Evolutionary conservation across 2,888 invertebrate genomes (phyloP).

Genomic region (Tipula unca): DNA sequence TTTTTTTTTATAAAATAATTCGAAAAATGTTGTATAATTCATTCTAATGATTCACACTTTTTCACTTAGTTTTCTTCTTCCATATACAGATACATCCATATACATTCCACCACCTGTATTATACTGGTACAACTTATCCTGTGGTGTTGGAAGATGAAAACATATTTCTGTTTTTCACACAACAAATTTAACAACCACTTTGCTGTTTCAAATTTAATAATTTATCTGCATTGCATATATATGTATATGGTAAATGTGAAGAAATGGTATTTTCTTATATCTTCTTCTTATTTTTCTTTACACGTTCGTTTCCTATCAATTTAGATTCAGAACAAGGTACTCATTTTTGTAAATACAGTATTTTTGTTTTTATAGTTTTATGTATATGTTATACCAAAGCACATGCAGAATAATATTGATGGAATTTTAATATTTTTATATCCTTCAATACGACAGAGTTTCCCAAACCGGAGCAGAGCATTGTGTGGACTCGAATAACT

Average conservation of each 20-base stretch:
- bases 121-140: neutral
- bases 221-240: neutral
- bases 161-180: neutral
- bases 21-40: neutral
- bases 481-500: too few species aligned
- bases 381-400: too few species aligned
- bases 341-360: neutral
- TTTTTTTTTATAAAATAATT: neutral
- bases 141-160: neutral
- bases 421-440: too few species aligned
- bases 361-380: too few species aligned
- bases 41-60: neutral
- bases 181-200: neutral
- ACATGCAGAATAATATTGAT: too few species aligned
- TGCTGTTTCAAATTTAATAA: neutral
- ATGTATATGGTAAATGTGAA: neutral
- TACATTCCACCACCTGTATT: neutral
- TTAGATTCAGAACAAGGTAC: neutral
- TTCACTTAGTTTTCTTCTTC: neutral
- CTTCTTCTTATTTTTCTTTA: neutral
- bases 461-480: too few species aligned
- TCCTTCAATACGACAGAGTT: too few species aligned
- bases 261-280: neutral
- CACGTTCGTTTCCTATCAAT: neutral
- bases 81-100: too few species aligned